Evolutionary conservation across 1,140 invertebrate genomes (phyloP).

Genomic region (Sinella curviseta): DNA sequence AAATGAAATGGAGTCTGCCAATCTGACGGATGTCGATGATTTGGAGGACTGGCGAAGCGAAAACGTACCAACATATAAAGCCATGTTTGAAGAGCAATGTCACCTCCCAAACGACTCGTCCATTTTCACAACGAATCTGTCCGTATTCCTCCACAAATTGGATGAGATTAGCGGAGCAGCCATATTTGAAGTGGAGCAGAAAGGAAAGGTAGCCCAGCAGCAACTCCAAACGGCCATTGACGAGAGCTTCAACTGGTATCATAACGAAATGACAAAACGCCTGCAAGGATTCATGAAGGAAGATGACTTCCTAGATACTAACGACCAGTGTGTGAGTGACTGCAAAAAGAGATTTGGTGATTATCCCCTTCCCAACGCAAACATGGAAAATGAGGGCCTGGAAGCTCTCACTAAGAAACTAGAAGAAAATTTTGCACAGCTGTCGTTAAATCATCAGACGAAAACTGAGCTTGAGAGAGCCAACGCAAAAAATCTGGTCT

Average conservation of each 20-base stretch:
- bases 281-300: no score
- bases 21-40: not conserved
- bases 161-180: not conserved
- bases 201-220: not conserved
- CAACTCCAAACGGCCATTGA: not conserved
- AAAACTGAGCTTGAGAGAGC: not conserved
- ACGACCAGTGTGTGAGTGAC: not conserved
- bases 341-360: not conserved
- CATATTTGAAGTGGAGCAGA: not conserved
- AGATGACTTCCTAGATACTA: no score
- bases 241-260: not conserved
- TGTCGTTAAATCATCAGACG: not conserved
- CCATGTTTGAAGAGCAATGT: not conserved
- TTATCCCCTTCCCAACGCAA: not conserved
- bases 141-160: not conserved
- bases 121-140: not conserved
- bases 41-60: not conserved
- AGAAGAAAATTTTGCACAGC: not conserved
- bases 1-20: not conserved
- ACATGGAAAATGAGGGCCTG: not conserved
- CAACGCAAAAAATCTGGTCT: not conserved
- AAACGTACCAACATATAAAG: not conserved
- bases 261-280: slow-evolving; percentile 4
- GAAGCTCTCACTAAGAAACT: not conserved
- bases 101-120: not conserved